Evolutionary conservation across 2,113 vertebrate species (phyloP), one percentile per base, ranked within the genome.

Genomic region (Elanus axillaris): DNA sequence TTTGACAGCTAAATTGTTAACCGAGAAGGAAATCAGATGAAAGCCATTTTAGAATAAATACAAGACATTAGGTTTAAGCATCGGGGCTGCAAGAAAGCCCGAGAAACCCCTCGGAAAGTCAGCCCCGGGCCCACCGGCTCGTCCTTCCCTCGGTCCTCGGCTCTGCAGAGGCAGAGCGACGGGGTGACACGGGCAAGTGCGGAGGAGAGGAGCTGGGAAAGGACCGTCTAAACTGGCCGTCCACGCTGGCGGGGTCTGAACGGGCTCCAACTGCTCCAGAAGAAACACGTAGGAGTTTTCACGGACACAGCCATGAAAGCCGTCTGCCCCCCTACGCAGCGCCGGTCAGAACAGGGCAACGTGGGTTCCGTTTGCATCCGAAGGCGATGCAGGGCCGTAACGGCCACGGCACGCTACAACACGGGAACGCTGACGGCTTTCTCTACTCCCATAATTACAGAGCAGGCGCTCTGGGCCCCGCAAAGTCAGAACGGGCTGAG

Each of bases 1-100:
- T 97, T 85, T 98, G 98, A 98, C 98, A 98, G 96, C 97, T 98
- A 98, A 98, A 98, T 98, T 98, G 98, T 96, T 96, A 95, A 95
- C 97, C 78, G 95, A 95, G 94, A 91, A 93, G 92, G 95, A 95
- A 98, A 97, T 98, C 97, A 98, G 98, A 98, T 98, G 98, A 98
- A 98, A 98, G 98, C 93, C 97, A 96, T 98, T 97, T 97, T 76
- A 94, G 96, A 97, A 96, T 97, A 97, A 98, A 98, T 98, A 97
- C 96, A 96, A 97, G 97, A 95, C 96, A 94, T 93, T 90, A 95
- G 90, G 96, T 96, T 98, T 95, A 97, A 98, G 96, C 95, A 93
- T 94, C 18, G 85, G 69, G 91, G 88, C 97, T 96, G 92, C 89
- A 91, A 94, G 94, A 80, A 93, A 97, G 93, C 94, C 96, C 50